phyloP scores from a whole-genome alignment of 2,888 invertebrate species.

The Drosophila melanosoma region DNA sequence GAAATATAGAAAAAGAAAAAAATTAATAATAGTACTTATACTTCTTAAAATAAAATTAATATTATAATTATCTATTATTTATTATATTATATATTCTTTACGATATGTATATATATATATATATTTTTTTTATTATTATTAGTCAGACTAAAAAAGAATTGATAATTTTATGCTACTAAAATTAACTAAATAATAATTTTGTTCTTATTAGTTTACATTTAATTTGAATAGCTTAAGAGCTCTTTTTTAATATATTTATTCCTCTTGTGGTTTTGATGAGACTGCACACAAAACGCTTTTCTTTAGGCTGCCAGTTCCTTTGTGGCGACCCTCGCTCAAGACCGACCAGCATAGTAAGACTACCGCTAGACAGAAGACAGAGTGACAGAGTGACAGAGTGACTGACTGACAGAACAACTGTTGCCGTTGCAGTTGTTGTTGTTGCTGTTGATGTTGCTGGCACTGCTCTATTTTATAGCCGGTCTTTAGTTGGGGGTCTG shows the following conservation, averaged over 20 bases:
- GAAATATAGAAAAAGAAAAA: neutral
- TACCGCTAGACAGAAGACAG: slow-evolving; percentile 62
- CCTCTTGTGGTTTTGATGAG: neutral
- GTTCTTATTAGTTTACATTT: neutral
- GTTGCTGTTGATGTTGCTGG: slow-evolving; percentile 32
- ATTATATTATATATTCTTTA: no score
- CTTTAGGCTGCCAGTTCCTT: neutral
- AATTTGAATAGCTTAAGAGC: neutral
- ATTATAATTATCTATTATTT: no score
- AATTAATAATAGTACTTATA: no score
- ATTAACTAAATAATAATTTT: no score
- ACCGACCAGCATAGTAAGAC: slow-evolving; percentile 35
- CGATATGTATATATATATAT: no score
- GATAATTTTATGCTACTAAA: neutral
- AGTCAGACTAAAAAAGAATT: neutral
- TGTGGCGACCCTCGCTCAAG: slow-evolving; percentile 45
- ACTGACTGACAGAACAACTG: slow-evolving; percentile 59
- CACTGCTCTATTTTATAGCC: slow-evolving; percentile 75
- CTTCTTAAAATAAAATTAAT: neutral
- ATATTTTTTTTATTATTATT: no score
- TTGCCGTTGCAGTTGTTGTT: slow-evolving; percentile 9
- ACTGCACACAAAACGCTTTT: neutral
- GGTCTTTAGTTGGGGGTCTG: slow-evolving; percentile 44
- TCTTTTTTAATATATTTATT: neutral
- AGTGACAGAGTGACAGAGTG: slow-evolving; percentile 54